Evolutionary conservation across 2,113 vertebrate species (phyloP), one percentile per base, ranked within the genome.

Genomic region (Lophochroa leadbeateri): DNA sequence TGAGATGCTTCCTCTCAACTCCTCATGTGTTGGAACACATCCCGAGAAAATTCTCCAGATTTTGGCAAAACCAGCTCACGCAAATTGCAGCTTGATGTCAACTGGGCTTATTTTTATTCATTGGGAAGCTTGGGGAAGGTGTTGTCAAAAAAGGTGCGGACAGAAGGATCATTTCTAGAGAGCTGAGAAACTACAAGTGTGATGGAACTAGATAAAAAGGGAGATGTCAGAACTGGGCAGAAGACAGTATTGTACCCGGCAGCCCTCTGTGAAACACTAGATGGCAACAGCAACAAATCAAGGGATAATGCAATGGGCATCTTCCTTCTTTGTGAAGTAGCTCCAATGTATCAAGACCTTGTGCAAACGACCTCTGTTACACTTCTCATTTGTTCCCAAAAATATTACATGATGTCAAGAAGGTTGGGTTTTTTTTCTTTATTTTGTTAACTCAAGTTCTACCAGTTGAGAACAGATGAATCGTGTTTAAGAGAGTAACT

Each of bases 101-200:
- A 3, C 65, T 61, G 52, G 80, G 61, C 81, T 90, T 97, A 95
- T 95, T 96, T 96, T 95, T 93, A 93, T 87, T 89, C 94, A 87
- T 44, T 68, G 41, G 61, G 65, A 95, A 92, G 31, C 86, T 95
- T 8, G 1, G 41, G 41, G 72, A 96, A 96, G 86, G 57, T 96
- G 90, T 41, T 94, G 44, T 94, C 47, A 87, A 79, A 86, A 95
- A 96, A 96, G 49, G 90, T 90, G 86, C 57, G 82, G 96, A 96
- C 57, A 92, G 88, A 88, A 97, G 79, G 85, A 93, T 87, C 29
- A 52, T 82, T 94, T 93, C 67, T 90, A 70, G 75, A 92, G 70
- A 90, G 60, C n/a, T 79, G 61, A 91, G 76, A 90, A 94, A 77
- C 21, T 49, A 10, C 47, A 88, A 69, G 41, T 90, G 57, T 91